These are phyloP conservation scores for Ophraella communa DNA, from an alignment of 2,888 invertebrate genomes.

Conservation along the genomic window DNA sequence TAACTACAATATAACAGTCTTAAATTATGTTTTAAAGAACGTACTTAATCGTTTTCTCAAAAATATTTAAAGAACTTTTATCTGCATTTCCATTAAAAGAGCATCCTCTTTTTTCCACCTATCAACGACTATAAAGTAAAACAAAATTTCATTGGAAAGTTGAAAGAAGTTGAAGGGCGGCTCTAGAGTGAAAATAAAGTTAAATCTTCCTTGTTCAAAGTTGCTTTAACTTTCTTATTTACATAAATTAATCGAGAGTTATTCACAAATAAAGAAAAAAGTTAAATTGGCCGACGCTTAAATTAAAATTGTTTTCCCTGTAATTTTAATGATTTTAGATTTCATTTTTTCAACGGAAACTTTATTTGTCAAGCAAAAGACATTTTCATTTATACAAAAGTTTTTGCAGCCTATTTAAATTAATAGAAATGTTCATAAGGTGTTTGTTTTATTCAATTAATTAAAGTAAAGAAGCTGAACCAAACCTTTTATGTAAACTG, in stretches of 20 bases:
- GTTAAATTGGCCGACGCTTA: slow-evolving; percentile 33
- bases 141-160: slow-evolving; percentile 27
- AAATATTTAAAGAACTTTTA: slow-evolving; percentile 3
- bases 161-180: slow-evolving; percentile 22
- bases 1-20: not conserved
- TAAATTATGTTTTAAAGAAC: not conserved
- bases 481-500: not conserved
- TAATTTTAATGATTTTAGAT: slow-evolving; percentile 16
- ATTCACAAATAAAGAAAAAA: slow-evolving; percentile 34
- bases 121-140: slow-evolving; percentile 21
- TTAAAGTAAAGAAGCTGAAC: not conserved
- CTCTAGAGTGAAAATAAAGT: slow-evolving; percentile 23
- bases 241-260: slow-evolving; percentile 37
- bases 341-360: not conserved
- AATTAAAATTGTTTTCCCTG: slow-evolving; percentile 28
- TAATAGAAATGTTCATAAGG: not conserved
- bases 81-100: slow-evolving; percentile 17
- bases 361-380: slow-evolving; percentile 6
- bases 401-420: slow-evolving; percentile 4
- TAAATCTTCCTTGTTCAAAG: slow-evolving; percentile 29
- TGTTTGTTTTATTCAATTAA: not conserved
- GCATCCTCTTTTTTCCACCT: slow-evolving; percentile 20
- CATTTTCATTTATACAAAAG: slow-evolving; percentile 6
- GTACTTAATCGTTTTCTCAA: not conserved
- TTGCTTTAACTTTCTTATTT: slow-evolving; percentile 34